These are phyloP conservation scores for Porites cylindrica DNA, from an alignment of 92 coral and sea anemone species.

Conservation along the genomic window DNA sequence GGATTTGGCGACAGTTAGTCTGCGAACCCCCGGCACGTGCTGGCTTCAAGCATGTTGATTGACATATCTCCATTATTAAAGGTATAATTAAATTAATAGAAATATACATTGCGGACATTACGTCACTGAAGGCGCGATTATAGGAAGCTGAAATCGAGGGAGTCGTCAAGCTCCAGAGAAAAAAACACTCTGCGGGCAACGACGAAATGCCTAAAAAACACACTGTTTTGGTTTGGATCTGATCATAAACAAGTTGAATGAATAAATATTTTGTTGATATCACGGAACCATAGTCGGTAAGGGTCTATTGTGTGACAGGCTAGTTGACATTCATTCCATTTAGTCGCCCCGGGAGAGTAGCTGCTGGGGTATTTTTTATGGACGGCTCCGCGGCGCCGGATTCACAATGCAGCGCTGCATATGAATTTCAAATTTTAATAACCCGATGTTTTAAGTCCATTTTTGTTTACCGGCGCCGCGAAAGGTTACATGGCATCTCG, in stretches of 20 bases:
- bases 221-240: background rate
- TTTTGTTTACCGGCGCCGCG: constrained; percentile 67
- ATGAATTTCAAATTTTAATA: constrained; percentile 92
- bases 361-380: constrained; percentile 40
- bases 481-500: constrained; percentile 18
- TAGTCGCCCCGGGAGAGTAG: constrained; percentile 91
- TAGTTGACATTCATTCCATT: constrained; percentile 79
- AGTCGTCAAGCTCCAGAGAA: background rate
- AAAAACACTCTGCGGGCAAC: background rate
- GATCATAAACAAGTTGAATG: constrained; percentile 1
- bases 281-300: constrained; percentile 33
- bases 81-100: constrained; percentile 91
- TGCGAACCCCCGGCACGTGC: constrained; percentile 86
- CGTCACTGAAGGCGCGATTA: constrained; percentile 72
- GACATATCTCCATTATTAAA: constrained; percentile 88
- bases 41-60: constrained; percentile 72
- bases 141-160: background rate
- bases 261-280: constrained; percentile 6
- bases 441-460: constrained; percentile 65
- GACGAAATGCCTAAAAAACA: background rate
- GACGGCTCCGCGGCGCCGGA: constrained; percentile 88
- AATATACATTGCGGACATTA: constrained; percentile 76
- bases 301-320: constrained; percentile 61
- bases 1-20: constrained; percentile 90
- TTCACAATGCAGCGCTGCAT: constrained; percentile 89